phyloP scores from a whole-genome alignment of 2,113 vertebrate genomes.

The Sterrhoptilus dennistouni region DNA sequence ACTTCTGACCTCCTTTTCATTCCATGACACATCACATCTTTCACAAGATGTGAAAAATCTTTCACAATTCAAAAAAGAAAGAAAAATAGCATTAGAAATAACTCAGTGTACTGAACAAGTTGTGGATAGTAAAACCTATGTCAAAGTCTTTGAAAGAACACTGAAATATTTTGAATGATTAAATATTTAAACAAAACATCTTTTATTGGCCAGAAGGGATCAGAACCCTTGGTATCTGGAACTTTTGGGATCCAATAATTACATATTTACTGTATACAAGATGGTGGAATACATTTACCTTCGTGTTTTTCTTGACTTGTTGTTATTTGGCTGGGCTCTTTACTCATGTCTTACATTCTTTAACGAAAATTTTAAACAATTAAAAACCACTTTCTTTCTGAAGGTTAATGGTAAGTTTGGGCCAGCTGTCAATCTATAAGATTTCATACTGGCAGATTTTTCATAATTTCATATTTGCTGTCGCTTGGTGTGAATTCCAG shows the following conservation, averaged over 20 bases:
- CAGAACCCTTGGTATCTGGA: not conserved
- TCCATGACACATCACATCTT: not conserved
- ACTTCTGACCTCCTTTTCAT: not conserved
- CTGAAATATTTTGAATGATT: not conserved
- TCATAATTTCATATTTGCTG: not conserved
- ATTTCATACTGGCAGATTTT: not conserved
- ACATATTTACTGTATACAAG: not conserved
- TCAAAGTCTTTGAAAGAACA: not conserved
- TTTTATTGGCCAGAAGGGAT: not conserved
- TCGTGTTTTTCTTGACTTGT: not conserved
- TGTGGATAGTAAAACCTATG: not conserved
- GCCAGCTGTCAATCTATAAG: not conserved
- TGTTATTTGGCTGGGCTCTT: not conserved
- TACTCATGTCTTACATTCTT: not conserved
- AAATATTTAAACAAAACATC: not conserved
- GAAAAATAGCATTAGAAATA: not conserved
- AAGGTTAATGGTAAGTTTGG: not conserved
- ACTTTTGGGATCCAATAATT: not conserved
- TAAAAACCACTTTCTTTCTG: not conserved
- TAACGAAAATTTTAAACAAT: slow-evolving; percentile 5
- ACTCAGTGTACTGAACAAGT: not conserved
- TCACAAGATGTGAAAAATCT: too few relatives aligned
- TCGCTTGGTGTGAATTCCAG: not conserved
- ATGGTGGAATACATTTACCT: not conserved
- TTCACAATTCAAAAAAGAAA: not conserved